Conservation (phyloP, 1,140 invertebrate genomes). For the Diachasmimorpha longicaudata region DNA sequence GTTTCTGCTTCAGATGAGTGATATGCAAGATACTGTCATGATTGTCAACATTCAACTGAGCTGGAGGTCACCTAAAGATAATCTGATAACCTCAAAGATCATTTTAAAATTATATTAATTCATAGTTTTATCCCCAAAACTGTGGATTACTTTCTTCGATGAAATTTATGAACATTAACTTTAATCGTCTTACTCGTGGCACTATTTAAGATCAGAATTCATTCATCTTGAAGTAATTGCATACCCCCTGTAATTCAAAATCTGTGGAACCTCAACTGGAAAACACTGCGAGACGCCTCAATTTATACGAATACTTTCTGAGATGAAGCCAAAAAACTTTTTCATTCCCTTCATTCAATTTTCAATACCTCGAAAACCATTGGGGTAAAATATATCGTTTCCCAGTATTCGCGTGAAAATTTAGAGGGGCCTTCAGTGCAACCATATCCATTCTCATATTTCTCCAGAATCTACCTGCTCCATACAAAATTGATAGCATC, state of each 20-base stretch:
- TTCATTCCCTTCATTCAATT: neutral
- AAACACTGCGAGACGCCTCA: neutral
- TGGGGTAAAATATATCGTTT: neutral
- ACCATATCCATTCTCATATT: neutral
- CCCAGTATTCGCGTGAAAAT: neutral
- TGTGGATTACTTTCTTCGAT: too few relatives aligned
- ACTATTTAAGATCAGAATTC: too few relatives aligned
- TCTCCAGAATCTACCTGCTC: neutral
- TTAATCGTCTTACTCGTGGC: too few relatives aligned
- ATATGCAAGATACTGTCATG: neutral
- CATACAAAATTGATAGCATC: neutral
- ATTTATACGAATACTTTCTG: neutral
- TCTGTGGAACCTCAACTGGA: too few relatives aligned
- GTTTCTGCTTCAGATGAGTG: neutral
- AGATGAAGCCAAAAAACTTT: neutral
- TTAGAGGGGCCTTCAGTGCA: neutral
- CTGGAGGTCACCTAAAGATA: too few relatives aligned
- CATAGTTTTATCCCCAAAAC: too few relatives aligned
- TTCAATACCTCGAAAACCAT: neutral
- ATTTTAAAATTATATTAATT: too few relatives aligned
- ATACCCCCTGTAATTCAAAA: too few relatives aligned
- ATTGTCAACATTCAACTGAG: too few relatives aligned
- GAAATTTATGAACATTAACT: too few relatives aligned
- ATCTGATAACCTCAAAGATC: too few relatives aligned
- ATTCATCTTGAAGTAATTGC: too few relatives aligned